A percentile compares a stretch with the other conserved stretches of the same genome.
Conservation (phyloP, 2,888 invertebrate species). For the Ophion ventricosus region DNA sequence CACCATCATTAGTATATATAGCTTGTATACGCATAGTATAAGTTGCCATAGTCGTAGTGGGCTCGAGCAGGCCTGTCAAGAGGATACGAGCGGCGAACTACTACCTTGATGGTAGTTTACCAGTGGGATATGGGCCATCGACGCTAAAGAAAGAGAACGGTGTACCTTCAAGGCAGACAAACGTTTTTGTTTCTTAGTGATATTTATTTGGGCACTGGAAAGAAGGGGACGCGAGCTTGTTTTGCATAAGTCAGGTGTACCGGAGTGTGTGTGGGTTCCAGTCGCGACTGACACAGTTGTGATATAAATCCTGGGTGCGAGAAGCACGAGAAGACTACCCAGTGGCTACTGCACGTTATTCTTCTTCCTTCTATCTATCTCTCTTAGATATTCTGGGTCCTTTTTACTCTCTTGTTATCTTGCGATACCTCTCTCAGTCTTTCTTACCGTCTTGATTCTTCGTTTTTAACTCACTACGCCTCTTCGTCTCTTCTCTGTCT, state of each 20-base stretch:
- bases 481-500: constrained; percentile 61
- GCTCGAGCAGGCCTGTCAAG: constrained; percentile 22
- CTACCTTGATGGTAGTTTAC: constrained; percentile 47
- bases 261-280: constrained; percentile 68
- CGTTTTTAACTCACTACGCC: constrained; percentile 61
- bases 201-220: constrained; percentile 80
- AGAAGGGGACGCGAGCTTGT: constrained; percentile 73
- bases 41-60: constrained; percentile 5
- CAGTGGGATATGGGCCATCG: constrained; percentile 57
- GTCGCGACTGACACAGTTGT: constrained; percentile 74
- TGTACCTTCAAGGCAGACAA: constrained; percentile 72
- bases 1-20: too few species aligned
- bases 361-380: constrained; percentile 60
- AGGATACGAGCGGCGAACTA: constrained; percentile 33
- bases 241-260: constrained; percentile 82
- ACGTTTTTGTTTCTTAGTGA: constrained; percentile 81
- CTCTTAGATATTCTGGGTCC: constrained; percentile 30
- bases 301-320: constrained; percentile 80
- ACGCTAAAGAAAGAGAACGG: constrained; percentile 60
- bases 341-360: constrained; percentile 74
- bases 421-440: constrained; percentile 60
- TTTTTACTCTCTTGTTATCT: constrained; percentile 46
- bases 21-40: background rate
- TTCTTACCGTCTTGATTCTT: constrained; percentile 52
- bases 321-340: constrained; percentile 77